Conservation (phyloP, 2,113 vertebrate species). For the Xerus inauris region DNA sequence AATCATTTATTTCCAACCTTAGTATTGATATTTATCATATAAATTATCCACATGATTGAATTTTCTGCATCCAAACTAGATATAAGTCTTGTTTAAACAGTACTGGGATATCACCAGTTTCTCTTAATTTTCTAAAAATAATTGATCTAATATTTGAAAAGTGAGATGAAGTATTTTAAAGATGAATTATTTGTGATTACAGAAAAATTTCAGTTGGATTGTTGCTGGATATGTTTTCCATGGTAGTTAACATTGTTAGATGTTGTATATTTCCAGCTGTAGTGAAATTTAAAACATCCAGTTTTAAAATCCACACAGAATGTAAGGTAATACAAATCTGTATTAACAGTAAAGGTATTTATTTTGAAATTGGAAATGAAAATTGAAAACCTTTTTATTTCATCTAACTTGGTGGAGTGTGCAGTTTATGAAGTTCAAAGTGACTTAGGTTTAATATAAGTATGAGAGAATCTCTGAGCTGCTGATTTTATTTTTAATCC, state of each 20-base stretch:
- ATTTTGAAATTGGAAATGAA: slow-evolving; percentile 68
- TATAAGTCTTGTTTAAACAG: neutral
- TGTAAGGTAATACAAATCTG: slow-evolving; percentile 28
- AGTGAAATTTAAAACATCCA: neutral
- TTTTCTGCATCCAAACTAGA: neutral
- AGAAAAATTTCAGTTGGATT: neutral
- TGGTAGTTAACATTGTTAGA: neutral
- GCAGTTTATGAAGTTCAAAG: slow-evolving; percentile 64
- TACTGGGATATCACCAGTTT: neutral
- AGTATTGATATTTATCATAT: neutral
- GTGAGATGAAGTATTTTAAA: neutral
- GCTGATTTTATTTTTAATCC: slow-evolving; percentile 62
- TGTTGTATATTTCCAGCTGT: neutral
- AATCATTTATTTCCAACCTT: neutral
- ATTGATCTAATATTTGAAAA: neutral
- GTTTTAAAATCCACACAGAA: neutral
- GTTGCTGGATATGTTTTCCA: neutral
- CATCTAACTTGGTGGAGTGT: neutral
- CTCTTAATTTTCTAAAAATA: neutral
- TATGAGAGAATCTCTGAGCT: slow-evolving; percentile 33
- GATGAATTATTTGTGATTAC: neutral
- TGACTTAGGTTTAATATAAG: slow-evolving; percentile 27
- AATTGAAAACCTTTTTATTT: slow-evolving; percentile 54
- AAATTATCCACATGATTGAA: neutral
- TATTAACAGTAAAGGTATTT: slow-evolving; percentile 53